Evolutionary conservation across 2,113 vertebrate species (phyloP), one percentile per base, ranked within the genome.

Genomic region (Pavo muticus): DNA sequence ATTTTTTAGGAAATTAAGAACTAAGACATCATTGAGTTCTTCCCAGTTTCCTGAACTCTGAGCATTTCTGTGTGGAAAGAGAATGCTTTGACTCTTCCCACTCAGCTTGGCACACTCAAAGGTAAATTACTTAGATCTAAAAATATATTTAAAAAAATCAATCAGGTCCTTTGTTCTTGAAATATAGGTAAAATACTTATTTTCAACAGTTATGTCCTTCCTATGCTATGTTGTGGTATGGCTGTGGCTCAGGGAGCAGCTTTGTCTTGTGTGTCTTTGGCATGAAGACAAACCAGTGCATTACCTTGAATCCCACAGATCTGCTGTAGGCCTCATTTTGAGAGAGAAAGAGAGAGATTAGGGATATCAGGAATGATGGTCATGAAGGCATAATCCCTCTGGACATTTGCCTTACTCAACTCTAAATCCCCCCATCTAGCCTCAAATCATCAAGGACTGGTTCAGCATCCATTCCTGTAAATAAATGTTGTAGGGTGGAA

Each of bases 341-440:
- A 77, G 86, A 79, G 63, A 18, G 30, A 71, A 57, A 76, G 27
- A 5, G 65, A 61, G 87, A 87, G 89, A 89, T 92, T 48, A 91
- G 57, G 74, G 84, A 48, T 57, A 91, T 73, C 63, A 91, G 35
- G 78, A 87, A 61, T 47, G 48, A 89, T 73, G 63, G 73, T 52
- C 84, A 93, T 54, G 65, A 89, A 73, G 87, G 67, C 87, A 87
- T 96, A 94, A 94, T 91, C 87, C 92, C 87, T 67, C 77, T 75
- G 89, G 88, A 91, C 3, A 0, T 79, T 76, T 82, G 91, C 57
- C 52, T 86, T 92, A 88, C 73, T 15, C 2, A 37, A 75, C 80
- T 57, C 95, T 82, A 94, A 96, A 91, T 96, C 27, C 92, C 69
- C 86, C 94, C 79, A 60, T 91, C 32, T 52, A 42, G 84, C 83